Conservation (phyloP, 2,797 vertebrate species). For the Sus cebifrons region DNA sequence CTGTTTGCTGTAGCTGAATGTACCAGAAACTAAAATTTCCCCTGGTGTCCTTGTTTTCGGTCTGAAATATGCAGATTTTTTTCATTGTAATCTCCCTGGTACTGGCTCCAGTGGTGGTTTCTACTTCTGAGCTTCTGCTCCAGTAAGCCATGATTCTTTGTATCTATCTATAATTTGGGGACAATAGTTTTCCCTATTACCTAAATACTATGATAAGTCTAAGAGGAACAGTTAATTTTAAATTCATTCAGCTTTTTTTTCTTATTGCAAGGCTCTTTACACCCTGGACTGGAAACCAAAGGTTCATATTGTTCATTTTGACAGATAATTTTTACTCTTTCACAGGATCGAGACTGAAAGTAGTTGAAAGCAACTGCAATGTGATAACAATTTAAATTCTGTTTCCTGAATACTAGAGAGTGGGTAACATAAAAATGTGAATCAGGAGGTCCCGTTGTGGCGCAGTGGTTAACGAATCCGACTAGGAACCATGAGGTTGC, state of each 20-base stretch:
- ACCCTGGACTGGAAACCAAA: background rate
- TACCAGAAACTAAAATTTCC: background rate
- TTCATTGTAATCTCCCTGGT: background rate
- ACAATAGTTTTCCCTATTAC: background rate
- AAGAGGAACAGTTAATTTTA: background rate
- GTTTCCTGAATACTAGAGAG: background rate
- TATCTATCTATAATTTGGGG: background rate
- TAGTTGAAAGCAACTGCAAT: conserved; percentile 15
- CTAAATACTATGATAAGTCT: background rate
- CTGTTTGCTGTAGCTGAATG: background rate
- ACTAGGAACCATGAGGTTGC: too few relatives aligned
- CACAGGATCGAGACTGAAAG: conserved; percentile 19
- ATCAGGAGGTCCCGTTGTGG: background rate
- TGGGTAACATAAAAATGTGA: background rate
- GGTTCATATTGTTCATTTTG: background rate
- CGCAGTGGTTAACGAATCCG: too few relatives aligned
- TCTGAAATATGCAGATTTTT: background rate
- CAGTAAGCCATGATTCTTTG: background rate
- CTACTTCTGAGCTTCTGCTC: background rate
- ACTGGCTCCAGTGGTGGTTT: background rate
- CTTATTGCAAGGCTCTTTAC: background rate
- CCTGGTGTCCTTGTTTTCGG: background rate
- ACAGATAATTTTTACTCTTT: conserved; percentile 49
- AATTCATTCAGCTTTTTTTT: background rate
- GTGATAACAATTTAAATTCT: background rate